These are phyloP conservation scores for Nematostella vectensis DNA, from an alignment of 92 coral and sea anemone species.

Conservation along the genomic window DNA sequence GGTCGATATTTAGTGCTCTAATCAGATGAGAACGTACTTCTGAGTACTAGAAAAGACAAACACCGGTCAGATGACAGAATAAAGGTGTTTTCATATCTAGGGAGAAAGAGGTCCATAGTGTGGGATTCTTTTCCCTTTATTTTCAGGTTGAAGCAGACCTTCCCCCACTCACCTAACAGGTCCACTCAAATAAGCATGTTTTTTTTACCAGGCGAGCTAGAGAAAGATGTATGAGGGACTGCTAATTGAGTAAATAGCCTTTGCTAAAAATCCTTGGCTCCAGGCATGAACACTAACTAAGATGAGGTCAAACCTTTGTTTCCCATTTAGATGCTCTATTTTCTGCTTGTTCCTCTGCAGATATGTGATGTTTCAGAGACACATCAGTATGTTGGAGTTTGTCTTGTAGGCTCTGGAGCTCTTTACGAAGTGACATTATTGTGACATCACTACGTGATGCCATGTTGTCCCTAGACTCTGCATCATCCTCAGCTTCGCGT, in stretches of 20 bases:
- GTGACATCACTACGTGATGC: constrained; percentile 93
- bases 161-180: no score
- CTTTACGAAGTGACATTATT: constrained; percentile 72
- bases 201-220: no score
- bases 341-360: constrained; percentile 81
- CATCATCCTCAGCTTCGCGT: constrained; percentile 89
- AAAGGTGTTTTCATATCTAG: no score
- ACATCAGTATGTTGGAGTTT: constrained; percentile 80
- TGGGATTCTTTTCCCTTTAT: no score
- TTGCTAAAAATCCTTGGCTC: no score
- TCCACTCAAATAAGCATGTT: no score
- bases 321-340: constrained; percentile 75
- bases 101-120: no score
- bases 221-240: no score
- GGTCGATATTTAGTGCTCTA: constrained; percentile 53
- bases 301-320: constrained; percentile 66
- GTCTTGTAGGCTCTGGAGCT: constrained; percentile 80
- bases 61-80: no score
- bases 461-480: constrained; percentile 70
- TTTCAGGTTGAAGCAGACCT: no score
- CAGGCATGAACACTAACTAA: background rate
- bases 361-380: constrained; percentile 77
- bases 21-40: constrained; percentile 63
- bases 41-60: constrained; percentile 47
- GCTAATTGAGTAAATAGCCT: no score